These are phyloP conservation scores for Aplochiton taeniatus DNA, from an alignment of 2,797 vertebrate species.

Conservation along the genomic window DNA sequence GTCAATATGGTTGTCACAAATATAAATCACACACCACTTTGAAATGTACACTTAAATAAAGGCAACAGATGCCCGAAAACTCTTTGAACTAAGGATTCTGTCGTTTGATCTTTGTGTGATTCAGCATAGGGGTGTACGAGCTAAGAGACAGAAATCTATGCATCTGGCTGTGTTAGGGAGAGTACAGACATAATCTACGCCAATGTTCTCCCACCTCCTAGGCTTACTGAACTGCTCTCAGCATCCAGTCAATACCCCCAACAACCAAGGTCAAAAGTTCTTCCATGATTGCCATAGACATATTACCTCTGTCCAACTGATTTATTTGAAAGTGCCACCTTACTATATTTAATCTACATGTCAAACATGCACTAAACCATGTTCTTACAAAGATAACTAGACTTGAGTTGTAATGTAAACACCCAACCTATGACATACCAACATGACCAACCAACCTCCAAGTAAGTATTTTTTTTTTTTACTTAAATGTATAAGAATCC, in stretches of 20 bases:
- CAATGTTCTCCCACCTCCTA: slow-evolving; percentile 55
- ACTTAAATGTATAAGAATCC: too few relatives aligned
- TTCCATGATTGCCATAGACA: too few relatives aligned
- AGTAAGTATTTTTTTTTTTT: too few relatives aligned
- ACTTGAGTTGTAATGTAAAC: too few relatives aligned
- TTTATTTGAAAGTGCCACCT: too few relatives aligned
- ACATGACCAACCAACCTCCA: too few relatives aligned
- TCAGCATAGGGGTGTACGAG: slow-evolving; percentile 14
- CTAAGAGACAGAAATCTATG: slow-evolving; percentile 60
- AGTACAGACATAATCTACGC: slow-evolving; percentile 53
- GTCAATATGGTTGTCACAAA: not conserved
- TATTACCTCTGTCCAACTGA: too few relatives aligned
- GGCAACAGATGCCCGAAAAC: not conserved
- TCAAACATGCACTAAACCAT: too few relatives aligned
- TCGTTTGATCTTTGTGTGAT: slow-evolving; percentile 43
- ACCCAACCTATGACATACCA: too few relatives aligned
- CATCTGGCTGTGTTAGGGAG: slow-evolving; percentile 39
- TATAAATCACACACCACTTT: not conserved
- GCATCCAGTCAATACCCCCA: slow-evolving; percentile 68
- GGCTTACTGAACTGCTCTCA: slow-evolving; percentile 70
- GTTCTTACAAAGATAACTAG: too few relatives aligned
- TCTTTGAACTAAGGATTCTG: slow-evolving; percentile 29
- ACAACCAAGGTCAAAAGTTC: slow-evolving; percentile 23
- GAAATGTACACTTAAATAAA: slow-evolving; percentile 3
- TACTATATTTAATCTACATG: too few relatives aligned